Evolutionary conservation across 2,797 vertebrate genomes (phyloP).

Genomic region (Coccyzus lansbergi): DNA sequence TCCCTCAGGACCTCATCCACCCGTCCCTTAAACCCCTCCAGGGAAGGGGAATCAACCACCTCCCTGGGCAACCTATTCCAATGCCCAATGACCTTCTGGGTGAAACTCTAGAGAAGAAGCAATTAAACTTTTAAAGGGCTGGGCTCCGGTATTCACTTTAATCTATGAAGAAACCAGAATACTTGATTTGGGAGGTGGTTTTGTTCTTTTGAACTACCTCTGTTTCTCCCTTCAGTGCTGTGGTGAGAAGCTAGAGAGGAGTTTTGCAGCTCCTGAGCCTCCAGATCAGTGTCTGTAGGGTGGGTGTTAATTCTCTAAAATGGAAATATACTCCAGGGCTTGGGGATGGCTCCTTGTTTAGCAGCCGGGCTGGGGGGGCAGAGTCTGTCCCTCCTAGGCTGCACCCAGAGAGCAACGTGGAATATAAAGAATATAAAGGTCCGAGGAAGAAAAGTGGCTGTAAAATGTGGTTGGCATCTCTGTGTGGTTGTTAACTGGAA

Average conservation of each 20-base stretch:
- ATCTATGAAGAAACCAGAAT: background rate
- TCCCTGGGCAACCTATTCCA: too few species aligned
- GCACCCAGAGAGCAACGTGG: background rate
- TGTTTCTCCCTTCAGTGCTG: background rate
- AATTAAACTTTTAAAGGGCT: background rate
- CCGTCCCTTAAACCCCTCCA: too few species aligned
- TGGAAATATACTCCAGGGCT: background rate
- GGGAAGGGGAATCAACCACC: too few species aligned
- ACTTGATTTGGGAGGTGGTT: background rate
- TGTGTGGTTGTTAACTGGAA: background rate
- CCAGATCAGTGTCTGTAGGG: rapidly evolving
- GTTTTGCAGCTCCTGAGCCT: background rate
- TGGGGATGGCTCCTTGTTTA: background rate
- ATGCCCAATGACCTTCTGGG: too few species aligned
- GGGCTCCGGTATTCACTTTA: background rate
- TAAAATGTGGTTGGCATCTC: background rate
- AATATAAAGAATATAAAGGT: background rate
- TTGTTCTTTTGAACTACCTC: background rate
- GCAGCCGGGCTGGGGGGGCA: background rate
- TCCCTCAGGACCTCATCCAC: too few species aligned
- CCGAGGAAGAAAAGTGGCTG: background rate
- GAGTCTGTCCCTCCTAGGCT: rapidly evolving
- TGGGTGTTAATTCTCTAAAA: background rate
- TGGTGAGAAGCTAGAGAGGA: background rate
- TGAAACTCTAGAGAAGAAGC: background rate